phyloP scores from a whole-genome alignment of 2,797 vertebrate species.

The Micromesistius poutassou region DNA sequence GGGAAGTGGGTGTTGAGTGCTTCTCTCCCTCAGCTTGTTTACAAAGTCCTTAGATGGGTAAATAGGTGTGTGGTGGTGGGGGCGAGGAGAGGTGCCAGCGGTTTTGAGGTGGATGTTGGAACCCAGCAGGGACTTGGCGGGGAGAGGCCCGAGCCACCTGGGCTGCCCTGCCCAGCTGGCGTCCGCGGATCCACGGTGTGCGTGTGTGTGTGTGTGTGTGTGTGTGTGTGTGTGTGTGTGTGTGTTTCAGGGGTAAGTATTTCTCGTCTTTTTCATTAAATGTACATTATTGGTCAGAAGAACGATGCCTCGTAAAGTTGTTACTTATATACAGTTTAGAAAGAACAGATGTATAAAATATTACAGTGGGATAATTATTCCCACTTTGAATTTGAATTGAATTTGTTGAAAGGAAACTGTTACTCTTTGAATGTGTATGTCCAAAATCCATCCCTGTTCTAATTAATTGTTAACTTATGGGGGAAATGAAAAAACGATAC shows the following conservation, averaged over 20 bases:
- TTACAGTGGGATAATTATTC: not conserved
- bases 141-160: constrained; percentile 11
- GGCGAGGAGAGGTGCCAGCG: constrained; percentile 11
- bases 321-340: not conserved
- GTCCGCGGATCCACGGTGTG: not conserved
- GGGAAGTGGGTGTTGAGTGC: constrained; percentile 50
- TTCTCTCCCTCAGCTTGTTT: constrained; percentile 55
- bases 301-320: constrained; percentile 30
- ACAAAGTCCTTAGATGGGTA: constrained; percentile 44
- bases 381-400: not conserved
- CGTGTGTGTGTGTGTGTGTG: too few relatives aligned
- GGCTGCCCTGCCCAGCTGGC: not conserved
- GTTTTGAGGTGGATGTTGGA: constrained; percentile 11
- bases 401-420: not conserved
- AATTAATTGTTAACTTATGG: constrained; percentile 9
- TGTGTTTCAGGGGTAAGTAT: not conserved
- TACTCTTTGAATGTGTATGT: not conserved
- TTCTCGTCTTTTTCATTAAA: constrained; percentile 18
- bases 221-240: too few relatives aligned
- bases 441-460: not conserved
- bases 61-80: constrained; percentile 41
- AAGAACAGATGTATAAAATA: not conserved
- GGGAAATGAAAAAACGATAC: constrained; percentile 28
- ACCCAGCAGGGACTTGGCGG: not conserved
- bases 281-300: constrained; percentile 43